phyloP scores from a whole-genome alignment of 2,113 vertebrate genomes.

The Cavia porcellus region DNA sequence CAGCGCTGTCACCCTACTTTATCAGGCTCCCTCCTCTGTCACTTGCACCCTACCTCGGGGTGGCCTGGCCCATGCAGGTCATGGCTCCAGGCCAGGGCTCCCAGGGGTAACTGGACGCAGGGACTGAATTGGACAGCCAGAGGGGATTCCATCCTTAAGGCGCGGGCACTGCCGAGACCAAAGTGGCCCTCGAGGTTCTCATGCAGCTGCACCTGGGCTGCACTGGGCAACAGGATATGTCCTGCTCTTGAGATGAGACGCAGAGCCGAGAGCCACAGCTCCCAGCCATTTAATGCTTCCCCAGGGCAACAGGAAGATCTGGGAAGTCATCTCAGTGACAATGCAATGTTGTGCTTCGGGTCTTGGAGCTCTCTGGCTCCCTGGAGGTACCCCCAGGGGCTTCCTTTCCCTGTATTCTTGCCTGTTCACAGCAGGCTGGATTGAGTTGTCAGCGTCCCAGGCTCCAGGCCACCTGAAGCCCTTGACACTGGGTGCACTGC shows the following conservation, averaged over 20 bases:
- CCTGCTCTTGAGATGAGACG: neutral
- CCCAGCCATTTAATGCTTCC: neutral
- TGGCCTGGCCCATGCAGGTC: neutral
- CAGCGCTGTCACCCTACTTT: neutral
- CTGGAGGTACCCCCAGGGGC: too few species aligned
- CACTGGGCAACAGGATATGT: neutral
- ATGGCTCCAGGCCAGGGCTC: neutral
- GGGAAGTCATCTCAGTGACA: too few species aligned
- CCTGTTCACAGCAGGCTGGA: too few species aligned
- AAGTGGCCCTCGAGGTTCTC: too few species aligned
- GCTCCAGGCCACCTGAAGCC: conserved; percentile 23
- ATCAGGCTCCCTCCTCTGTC: neutral
- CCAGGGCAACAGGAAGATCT: neutral
- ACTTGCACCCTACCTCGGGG: neutral
- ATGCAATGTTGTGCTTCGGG: too few species aligned
- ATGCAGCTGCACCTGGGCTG: neutral
- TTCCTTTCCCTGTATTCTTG: too few species aligned
- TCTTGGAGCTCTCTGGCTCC: too few species aligned
- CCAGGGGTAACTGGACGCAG: neutral
- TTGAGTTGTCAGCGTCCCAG: too few species aligned
- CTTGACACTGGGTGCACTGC: conserved; percentile 70
- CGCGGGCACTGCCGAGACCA: too few species aligned
- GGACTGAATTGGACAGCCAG: neutral
- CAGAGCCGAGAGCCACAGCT: neutral
- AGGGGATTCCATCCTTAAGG: neutral